A percentile compares a stretch with the other conserved stretches of the same genome.
These are phyloP conservation scores for Myrmophylax atrothorax DNA, from an alignment of 2,113 vertebrate species.

Conservation along the genomic window DNA sequence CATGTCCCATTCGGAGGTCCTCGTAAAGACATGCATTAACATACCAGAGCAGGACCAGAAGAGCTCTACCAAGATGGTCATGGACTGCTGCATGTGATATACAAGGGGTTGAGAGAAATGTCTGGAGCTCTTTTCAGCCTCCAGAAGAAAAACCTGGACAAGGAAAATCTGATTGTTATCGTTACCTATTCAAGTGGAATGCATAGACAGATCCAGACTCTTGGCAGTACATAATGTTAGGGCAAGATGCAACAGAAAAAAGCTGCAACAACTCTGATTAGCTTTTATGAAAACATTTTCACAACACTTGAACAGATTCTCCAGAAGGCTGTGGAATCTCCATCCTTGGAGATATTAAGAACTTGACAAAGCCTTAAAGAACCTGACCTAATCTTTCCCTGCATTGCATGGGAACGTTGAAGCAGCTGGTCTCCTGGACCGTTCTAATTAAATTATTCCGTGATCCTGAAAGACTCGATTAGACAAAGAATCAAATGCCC, in stretches of 20 bases:
- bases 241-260: not conserved
- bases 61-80: not conserved
- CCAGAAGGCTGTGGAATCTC: not conserved
- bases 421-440: not conserved
- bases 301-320: not conserved
- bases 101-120: not conserved
- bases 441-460: not conserved
- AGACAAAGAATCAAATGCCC: not conserved
- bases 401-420: not conserved
- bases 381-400: not conserved
- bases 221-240: not conserved
- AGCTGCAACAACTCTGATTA: not conserved
- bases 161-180: not conserved
- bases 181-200: not conserved
- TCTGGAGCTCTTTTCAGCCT: not conserved
- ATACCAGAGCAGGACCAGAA: not conserved
- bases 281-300: not conserved
- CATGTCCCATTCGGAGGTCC: not conserved
- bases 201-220: not conserved
- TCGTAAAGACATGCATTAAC: not conserved
- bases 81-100: not conserved
- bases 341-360: not conserved
- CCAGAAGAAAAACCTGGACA: not conserved
- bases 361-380: not conserved
- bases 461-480: not conserved